Base-by-base conservation (phyloP, 2,113 vertebrate species). In the Leptodactylus fuscus region DNA sequence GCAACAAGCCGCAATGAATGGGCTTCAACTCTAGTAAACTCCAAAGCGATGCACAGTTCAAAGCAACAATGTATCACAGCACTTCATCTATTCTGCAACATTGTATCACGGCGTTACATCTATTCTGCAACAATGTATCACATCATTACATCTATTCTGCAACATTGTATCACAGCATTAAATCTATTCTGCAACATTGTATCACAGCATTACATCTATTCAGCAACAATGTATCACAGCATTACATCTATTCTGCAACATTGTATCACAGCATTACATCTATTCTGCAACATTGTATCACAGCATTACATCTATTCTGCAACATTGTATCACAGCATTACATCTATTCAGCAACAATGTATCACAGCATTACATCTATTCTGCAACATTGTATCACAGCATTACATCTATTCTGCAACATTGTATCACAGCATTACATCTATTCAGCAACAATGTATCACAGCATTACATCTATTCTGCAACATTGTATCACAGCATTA, bases 201-300 rank as follows among this genome's bases (percentile, higher is more conserved):
- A 53, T 3, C 4, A 6, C 4, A 4, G 41, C 46, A 48, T 48
- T 12, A 2, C 46, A 48, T 48, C 46, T 13, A 6, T 48, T 15
- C 12, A 12, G 46, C 3, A 48, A 6, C 46, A 48, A 44, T 9
- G 41, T 44, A 44, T 4, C 41, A 44, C 13, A 48, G 13, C 46
- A 48, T 48, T 58, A 58, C 7, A 24, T 58, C 55, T 24, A 22
- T 53, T 9, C 9, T 11, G 8, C 1, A 1, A 6, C 51, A 51
- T 51, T 53, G 51, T 53, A 5, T 53, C 1, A 5, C n/a, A n/a
- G n/a, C n/a, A n/a, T n/a, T n/a, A n/a, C n/a, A n/a, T n/a, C n/a
- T n/a, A n/a, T n/a, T n/a, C n/a, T 65, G 60, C 60, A 65, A 65
- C 60, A 65, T 32, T 32, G 60, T 32, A 65, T 65, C 60, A 4